Percentiles rank a stretch among this genome's conserved stretches.
These are phyloP conservation scores for Malacoctenus gilli DNA, from an alignment of 2,797 vertebrate genomes.

Conservation along the genomic window DNA sequence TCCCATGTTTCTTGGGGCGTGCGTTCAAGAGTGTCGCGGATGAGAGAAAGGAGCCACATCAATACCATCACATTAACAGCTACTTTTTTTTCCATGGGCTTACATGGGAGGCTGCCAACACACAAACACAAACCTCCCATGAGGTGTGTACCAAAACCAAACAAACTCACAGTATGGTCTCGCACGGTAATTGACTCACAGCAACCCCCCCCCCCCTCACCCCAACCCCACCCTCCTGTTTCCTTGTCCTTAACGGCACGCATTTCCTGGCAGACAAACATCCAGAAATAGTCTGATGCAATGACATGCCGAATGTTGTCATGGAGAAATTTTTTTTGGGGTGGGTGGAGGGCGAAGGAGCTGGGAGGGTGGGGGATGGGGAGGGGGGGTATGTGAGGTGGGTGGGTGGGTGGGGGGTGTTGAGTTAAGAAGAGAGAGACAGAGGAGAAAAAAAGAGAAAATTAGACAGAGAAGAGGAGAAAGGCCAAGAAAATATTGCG, in stretches of 20 bases:
- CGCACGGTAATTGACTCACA: slow-evolving; percentile 17
- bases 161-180: slow-evolving; percentile 2
- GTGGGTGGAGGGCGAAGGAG: background rate
- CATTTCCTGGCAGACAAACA: slow-evolving; percentile 27
- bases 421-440: no score
- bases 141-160: slow-evolving; percentile 6
- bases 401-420: background rate
- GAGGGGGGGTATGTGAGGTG: background rate
- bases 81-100: no score
- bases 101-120: slow-evolving; percentile 6
- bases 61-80: no score
- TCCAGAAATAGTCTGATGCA: slow-evolving; percentile 45
- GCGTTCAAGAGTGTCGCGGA: no score
- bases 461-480: slow-evolving; percentile 18
- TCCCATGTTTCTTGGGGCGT: no score
- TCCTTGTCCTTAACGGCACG: slow-evolving; percentile 20
- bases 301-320: slow-evolving; percentile 25
- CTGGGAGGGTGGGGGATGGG: no score
- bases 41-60: no score
- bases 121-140: background rate
- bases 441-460: background rate
- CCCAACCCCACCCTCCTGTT: no score
- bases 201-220: background rate
- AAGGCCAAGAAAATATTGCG: slow-evolving; percentile 29
- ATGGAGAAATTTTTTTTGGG: slow-evolving; percentile 20